Evolutionary conservation across 2,888 invertebrate genomes (phyloP), one percentile per base, ranked within the genome.

Genomic region (Mimumesa dahlbomi): DNA sequence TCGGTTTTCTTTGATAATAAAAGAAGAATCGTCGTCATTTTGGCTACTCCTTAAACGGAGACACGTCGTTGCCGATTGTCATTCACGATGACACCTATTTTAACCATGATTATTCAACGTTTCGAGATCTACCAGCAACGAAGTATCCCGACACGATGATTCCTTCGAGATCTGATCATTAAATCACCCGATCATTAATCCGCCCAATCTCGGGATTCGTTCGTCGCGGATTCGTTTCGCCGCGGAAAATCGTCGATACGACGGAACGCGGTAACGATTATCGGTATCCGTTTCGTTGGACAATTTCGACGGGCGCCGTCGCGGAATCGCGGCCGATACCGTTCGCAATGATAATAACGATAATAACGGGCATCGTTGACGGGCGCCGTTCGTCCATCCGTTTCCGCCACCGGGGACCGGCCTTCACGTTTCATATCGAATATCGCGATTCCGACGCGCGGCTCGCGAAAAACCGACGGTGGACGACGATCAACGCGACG

Each of bases 331-430:
- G 19, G 31, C 34, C 25, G 25, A 48, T 58, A 19, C 14, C 46
- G 14, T 16, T 2, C 21, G n/a, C 40, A 18, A 1, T 40, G 5
- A 9, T 16, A 18, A 18, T 25, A 34, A 6, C 14, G 43, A 43
- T 21, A 29, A 50, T 16, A 34, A 52, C 7, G 9, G 25, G 21
- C 16, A n/a, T 18, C 22, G 36, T 45, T 11, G 31, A 21, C 21
- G 16, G 16, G 3, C n/a, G 25, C 25, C 40, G 21, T 9, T 13
- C 25, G 22, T n/a, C 36, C 36, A 59, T 59, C 36, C 18, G 46
- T 40, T 54, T 54, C 62, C 62, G 46, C 29, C 29, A 36, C 11
- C 31, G 1, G 19, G 19, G n/a, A n/a, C n/a, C 46, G 13, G 14
- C 40, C 65, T 61, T 25, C 36, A 25, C 22, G 1, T 40, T 29